Evolutionary conservation across 2,888 invertebrate species (phyloP).

Genomic region (Clostera curtula): DNA sequence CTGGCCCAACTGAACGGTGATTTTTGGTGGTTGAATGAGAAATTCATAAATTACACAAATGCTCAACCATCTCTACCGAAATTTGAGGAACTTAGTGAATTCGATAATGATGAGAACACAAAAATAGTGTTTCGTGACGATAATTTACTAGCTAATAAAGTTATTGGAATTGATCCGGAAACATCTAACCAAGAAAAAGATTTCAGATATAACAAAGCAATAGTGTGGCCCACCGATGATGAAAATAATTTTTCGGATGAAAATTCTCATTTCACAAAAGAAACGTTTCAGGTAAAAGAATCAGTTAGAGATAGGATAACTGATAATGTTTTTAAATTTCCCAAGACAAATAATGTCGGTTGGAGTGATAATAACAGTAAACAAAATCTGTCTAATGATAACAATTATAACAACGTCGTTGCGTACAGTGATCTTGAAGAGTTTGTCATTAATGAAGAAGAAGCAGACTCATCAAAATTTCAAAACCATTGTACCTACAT

Average conservation of each 20-base stretch:
- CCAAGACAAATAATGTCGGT: slow-evolving; percentile 19
- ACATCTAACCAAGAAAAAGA: slow-evolving; percentile 2
- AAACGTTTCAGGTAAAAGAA: slow-evolving; percentile 7
- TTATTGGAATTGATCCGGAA: slow-evolving; percentile 5
- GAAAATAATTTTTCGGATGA: slow-evolving; percentile 1
- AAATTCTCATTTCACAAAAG: slow-evolving; percentile 7
- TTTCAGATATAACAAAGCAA: background rate
- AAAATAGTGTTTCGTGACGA: slow-evolving; percentile 48
- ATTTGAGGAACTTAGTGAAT: slow-evolving; percentile 45
- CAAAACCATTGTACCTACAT: slow-evolving; percentile 48
- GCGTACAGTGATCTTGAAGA: too few species aligned
- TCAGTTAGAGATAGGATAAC: slow-evolving; percentile 32
- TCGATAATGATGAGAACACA: slow-evolving; percentile 52
- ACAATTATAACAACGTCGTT: too few species aligned
- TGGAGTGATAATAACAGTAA: slow-evolving; percentile 5
- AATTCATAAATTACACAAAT: slow-evolving; percentile 35
- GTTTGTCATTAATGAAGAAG: slow-evolving; percentile 9
- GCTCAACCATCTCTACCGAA: slow-evolving; percentile 32
- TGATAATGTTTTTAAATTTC: slow-evolving; percentile 38
- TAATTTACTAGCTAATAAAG: slow-evolving; percentile 13
- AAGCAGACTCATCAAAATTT: slow-evolving; percentile 19
- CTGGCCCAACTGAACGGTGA: slow-evolving; percentile 50
- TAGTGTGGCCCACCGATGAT: slow-evolving; percentile 14
- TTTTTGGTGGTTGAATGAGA: slow-evolving; percentile 61
- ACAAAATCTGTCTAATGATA: too few species aligned